Conservation (phyloP, 2,113 vertebrate genomes). For the Cololabis saira region DNA sequence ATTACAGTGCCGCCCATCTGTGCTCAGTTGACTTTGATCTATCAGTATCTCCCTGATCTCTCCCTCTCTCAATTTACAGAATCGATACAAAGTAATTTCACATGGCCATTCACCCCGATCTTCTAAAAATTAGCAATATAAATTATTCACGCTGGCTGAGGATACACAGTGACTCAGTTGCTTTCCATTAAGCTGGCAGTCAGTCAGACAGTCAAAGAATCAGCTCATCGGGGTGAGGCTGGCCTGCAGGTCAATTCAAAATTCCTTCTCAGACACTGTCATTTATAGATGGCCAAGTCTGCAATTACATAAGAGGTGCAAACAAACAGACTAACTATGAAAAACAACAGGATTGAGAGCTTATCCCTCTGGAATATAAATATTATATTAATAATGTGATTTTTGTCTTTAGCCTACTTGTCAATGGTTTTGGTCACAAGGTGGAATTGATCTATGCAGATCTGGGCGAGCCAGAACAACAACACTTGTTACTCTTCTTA, state of each 20-base stretch:
- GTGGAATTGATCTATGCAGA: no score
- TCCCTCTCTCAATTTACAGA: slow-evolving; percentile 57
- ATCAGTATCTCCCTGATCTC: not conserved
- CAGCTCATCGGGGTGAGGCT: slow-evolving; percentile 27
- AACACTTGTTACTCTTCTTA: no score
- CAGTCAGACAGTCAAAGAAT: slow-evolving; percentile 46
- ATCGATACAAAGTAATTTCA: slow-evolving; percentile 76
- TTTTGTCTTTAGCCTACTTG: not conserved
- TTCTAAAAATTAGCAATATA: slow-evolving; percentile 67
- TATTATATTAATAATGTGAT: no score
- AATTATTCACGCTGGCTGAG: slow-evolving; percentile 71
- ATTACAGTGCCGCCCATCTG: slow-evolving; percentile 21
- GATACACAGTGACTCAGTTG: slow-evolving; percentile 60
- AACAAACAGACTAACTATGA: not conserved
- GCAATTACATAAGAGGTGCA: slow-evolving; percentile 5
- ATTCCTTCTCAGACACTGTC: no score
- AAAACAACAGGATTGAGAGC: not conserved
- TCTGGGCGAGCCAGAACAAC: no score
- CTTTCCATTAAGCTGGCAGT: slow-evolving; percentile 61
- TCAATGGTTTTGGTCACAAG: not conserved
- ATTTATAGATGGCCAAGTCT: no score
- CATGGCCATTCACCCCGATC: slow-evolving; percentile 65
- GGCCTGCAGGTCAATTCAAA: slow-evolving; percentile 17
- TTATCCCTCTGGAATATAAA: not conserved
- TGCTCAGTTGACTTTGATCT: slow-evolving; percentile 26